These are phyloP conservation scores for Neoascia interrupta DNA, from an alignment of 2,888 invertebrate genomes.

Conservation along the genomic window DNA sequence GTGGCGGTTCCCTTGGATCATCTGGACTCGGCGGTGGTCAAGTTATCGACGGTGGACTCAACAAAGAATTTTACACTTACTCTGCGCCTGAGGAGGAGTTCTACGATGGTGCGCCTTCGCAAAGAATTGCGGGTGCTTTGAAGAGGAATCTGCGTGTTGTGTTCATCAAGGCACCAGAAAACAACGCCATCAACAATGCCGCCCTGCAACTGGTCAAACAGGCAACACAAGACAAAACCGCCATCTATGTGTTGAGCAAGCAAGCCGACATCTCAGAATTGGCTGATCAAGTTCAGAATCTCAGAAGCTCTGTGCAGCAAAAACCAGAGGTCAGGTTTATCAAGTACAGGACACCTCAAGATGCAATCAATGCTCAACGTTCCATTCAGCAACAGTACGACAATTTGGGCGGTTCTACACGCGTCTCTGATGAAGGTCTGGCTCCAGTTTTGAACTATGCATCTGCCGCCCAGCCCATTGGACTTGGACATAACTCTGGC, in stretches of 20 bases:
- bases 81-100: conserved; percentile 77
- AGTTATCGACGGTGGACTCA: conserved; percentile 71
- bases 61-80: conserved; percentile 77
- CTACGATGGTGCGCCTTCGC: conserved; percentile 71
- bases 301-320: conserved; percentile 73
- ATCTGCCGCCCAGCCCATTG: background rate
- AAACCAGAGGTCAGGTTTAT: conserved; percentile 77
- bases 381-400: conserved; percentile 76
- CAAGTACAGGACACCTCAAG: conserved; percentile 77
- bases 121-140: conserved; percentile 71
- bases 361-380: conserved; percentile 77
- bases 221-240: conserved; percentile 75
- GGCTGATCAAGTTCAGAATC: conserved; percentile 73
- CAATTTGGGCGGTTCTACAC: conserved; percentile 73
- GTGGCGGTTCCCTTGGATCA: background rate
- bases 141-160: conserved; percentile 77
- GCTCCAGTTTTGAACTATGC: conserved; percentile 72
- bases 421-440: conserved; percentile 74
- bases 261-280: conserved; percentile 75
- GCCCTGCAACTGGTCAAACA: conserved; percentile 74
- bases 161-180: conserved; percentile 78
- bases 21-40: conserved; percentile 14
- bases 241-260: conserved; percentile 73
- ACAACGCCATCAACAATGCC: conserved; percentile 75
- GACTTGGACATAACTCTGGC: background rate